These are phyloP conservation scores for Ochotona curzoniae DNA, from an alignment of 2,113 vertebrate species.

Conservation along the genomic window DNA sequence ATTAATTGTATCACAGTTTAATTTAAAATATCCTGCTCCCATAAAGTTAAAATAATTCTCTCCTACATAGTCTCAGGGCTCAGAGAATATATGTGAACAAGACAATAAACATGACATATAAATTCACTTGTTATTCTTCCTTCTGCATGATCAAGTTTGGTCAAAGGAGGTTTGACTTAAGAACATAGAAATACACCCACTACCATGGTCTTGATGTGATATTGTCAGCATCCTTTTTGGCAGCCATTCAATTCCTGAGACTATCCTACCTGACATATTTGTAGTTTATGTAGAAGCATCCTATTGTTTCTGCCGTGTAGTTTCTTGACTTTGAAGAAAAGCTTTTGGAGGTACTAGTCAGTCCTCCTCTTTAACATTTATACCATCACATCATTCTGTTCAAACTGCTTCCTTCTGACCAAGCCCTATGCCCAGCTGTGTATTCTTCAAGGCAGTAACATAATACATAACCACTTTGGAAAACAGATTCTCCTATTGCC, in stretches of 20 bases:
- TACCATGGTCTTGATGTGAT: background rate
- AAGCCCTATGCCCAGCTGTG: background rate
- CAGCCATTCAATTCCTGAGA: background rate
- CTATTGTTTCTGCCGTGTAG: background rate
- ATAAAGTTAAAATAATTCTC: background rate
- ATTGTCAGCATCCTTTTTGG: background rate
- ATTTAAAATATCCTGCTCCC: background rate
- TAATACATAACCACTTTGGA: background rate
- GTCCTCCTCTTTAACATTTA: background rate
- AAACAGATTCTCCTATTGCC: constrained; percentile 4
- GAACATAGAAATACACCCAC: background rate
- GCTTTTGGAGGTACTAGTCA: background rate
- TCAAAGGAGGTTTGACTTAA: background rate
- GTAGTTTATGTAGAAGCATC: background rate
- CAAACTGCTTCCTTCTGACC: background rate
- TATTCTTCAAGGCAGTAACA: background rate
- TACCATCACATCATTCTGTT: background rate
- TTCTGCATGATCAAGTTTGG: background rate
- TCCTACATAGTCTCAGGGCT: background rate
- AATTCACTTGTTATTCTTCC: background rate
- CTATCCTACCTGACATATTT: background rate
- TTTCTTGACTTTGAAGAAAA: background rate
- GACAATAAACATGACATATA: background rate
- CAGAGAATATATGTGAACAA: background rate
- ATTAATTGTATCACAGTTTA: background rate